Percentiles rank a stretch among this genome's conserved stretches.
These are phyloP conservation scores for Macquaria ambigua DNA, from an alignment of 2,113 vertebrate genomes.

Conservation along the genomic window DNA sequence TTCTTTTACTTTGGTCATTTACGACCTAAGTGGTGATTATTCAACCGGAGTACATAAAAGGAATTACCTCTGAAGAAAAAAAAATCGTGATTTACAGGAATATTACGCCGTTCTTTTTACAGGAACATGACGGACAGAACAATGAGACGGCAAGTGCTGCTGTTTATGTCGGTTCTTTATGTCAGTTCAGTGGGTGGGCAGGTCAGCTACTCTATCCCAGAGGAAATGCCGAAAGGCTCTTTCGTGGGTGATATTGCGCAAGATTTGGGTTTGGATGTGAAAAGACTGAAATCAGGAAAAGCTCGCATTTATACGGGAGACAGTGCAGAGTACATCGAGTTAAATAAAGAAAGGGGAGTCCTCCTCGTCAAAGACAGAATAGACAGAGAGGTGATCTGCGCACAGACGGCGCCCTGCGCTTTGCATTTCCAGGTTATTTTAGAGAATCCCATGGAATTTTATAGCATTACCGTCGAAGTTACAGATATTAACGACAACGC, in stretches of 20 bases:
- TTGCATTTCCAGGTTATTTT: slow-evolving; percentile 84
- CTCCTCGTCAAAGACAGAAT: slow-evolving; percentile 83
- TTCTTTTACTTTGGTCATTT: neutral
- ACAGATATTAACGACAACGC: slow-evolving; percentile 85
- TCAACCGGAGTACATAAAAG: neutral
- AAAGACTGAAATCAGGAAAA: slow-evolving; percentile 75
- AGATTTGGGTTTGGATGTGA: slow-evolving; percentile 81
- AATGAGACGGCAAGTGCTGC: slow-evolving; percentile 45
- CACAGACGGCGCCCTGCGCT: slow-evolving; percentile 75
- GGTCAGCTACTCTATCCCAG: slow-evolving; percentile 79
- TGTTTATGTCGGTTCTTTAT: slow-evolving; percentile 49
- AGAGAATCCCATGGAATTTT: slow-evolving; percentile 85
- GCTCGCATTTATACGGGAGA: slow-evolving; percentile 79
- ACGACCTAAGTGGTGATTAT: neutral
- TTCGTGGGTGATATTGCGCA: slow-evolving; percentile 83
- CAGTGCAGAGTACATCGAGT: slow-evolving; percentile 74
- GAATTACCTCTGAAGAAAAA: neutral
- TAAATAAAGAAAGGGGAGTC: slow-evolving; percentile 71
- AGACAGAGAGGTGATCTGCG: slow-evolving; percentile 86
- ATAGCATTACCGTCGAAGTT: slow-evolving; percentile 77
- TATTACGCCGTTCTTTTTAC: neutral
- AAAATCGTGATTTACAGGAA: neutral
- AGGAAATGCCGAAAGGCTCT: slow-evolving; percentile 83
- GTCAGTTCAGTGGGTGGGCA: slow-evolving; percentile 57
- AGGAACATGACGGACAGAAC: slow-evolving; percentile 30